A percentile compares a stretch with the other conserved stretches of the same genome.
Evolutionary conservation across 1,140 invertebrate species (phyloP).

Genomic region (Drosophila eugracilis): DNA sequence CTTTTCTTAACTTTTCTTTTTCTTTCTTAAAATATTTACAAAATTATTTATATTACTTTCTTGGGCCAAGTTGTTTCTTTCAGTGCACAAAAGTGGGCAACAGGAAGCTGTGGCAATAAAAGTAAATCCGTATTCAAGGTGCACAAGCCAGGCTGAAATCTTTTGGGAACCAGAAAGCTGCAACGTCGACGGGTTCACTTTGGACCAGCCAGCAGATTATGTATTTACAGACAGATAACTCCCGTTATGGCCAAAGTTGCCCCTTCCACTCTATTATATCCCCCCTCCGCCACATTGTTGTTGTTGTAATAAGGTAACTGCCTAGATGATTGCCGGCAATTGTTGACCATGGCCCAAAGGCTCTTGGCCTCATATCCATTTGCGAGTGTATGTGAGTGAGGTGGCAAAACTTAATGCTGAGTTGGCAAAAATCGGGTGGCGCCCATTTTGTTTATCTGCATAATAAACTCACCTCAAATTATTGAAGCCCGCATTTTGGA

Average conservation of each 20-base stretch:
- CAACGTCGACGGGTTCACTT: conserved; percentile 38
- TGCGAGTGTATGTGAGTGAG: conserved; percentile 26
- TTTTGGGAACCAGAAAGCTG: conserved; percentile 58
- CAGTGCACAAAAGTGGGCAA: conserved; percentile 13
- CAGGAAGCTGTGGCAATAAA: conserved; percentile 68
- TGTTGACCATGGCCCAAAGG: conserved; percentile 64
- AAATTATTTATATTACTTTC: neutral
- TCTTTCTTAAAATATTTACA: neutral
- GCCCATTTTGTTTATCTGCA: conserved; percentile 80
- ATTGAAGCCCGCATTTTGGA: conserved; percentile 78
- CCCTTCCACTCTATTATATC: neutral
- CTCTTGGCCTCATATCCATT: conserved; percentile 7
- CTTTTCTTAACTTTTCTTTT: too few relatives aligned
- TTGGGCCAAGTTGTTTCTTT: neutral
- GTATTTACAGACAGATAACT: conserved; percentile 82
- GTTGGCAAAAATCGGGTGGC: conserved; percentile 62
- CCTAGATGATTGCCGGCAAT: conserved; percentile 80
- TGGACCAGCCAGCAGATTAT: conserved; percentile 66
- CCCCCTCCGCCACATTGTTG: too few relatives aligned
- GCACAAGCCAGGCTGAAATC: conserved; percentile 49
- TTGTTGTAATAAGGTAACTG: conserved; percentile 78
- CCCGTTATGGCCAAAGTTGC: conserved; percentile 72
- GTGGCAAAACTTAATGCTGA: conserved; percentile 61
- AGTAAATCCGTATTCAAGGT: conserved; percentile 79
- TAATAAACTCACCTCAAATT: conserved; percentile 80